A percentile compares a stretch with the other conserved stretches of the same genome.
Evolutionary conservation across 2,113 vertebrate species (phyloP).

Genomic region (Phalacrocorax brasilianus): DNA sequence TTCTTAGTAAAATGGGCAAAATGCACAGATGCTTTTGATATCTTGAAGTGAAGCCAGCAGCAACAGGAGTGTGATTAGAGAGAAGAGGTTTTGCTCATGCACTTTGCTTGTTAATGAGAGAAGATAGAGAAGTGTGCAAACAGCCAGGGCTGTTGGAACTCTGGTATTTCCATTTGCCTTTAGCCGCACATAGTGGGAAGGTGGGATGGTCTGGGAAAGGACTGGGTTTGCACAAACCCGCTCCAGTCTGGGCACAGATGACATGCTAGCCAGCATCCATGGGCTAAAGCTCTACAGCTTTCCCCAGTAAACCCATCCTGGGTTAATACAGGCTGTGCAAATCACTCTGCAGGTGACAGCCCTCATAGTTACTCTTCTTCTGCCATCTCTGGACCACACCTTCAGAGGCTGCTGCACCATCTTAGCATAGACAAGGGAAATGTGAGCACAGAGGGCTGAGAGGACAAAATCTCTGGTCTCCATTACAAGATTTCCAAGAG

Average conservation of each 20-base stretch:
- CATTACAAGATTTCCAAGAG: not conserved
- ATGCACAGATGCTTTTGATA: not conserved
- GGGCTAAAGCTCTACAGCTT: not conserved
- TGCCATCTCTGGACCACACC: not conserved
- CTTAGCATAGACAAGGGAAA: not conserved
- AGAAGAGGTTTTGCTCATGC: not conserved
- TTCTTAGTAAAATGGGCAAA: not conserved
- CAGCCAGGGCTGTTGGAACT: not conserved
- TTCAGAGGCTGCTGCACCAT: not conserved
- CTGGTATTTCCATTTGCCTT: not conserved
- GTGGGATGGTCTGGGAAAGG: not conserved
- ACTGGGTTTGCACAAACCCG: not conserved
- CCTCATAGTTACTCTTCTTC: not conserved
- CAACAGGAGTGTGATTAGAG: constrained; percentile 18
- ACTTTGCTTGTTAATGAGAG: constrained; percentile 9
- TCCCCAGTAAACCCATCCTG: not conserved
- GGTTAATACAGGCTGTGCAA: not conserved
- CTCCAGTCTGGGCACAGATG: not conserved
- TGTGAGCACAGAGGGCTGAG: not conserved
- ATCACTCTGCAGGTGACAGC: not conserved
- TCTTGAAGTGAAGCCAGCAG: constrained; percentile 5
- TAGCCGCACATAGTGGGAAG: not conserved
- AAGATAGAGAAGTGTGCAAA: not conserved
- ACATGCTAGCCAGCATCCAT: not conserved
- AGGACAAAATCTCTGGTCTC: not conserved